These are phyloP conservation scores for Hydrozoanthus tunicans DNA, from an alignment of 64 coral and sea anemone species.

Conservation along the genomic window DNA sequence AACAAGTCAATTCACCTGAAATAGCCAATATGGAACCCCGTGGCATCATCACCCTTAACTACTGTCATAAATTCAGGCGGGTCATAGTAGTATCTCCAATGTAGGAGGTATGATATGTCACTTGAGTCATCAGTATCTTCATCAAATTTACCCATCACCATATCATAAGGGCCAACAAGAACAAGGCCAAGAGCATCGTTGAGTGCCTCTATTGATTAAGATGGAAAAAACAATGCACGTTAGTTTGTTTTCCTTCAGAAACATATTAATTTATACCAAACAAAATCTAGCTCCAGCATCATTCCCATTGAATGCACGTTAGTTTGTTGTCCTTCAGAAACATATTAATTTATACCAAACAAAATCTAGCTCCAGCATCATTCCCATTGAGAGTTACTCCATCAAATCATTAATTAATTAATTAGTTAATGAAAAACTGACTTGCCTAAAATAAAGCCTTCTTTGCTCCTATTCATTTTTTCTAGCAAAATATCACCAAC, in stretches of 20 bases:
- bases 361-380: no score
- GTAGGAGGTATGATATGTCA: slow-evolving; percentile 69
- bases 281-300: no score
- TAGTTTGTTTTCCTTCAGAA: no score
- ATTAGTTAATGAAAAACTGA: no score
- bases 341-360: no score
- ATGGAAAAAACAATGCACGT: neutral
- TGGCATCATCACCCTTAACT: slow-evolving; percentile 67
- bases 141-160: slow-evolving; percentile 71
- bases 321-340: no score
- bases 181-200: slow-evolving; percentile 57
- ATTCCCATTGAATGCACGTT: neutral
- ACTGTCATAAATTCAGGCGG: slow-evolving; percentile 97
- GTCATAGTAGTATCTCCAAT: slow-evolving; percentile 94
- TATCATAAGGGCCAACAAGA: slow-evolving; percentile 94
- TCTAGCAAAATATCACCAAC: no score
- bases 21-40: slow-evolving; percentile 92
- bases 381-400: no score
- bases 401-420: no score
- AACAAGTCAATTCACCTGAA: slow-evolving; percentile 63
- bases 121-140: slow-evolving; percentile 34
- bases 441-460: no score
- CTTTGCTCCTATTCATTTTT: no score
- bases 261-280: no score
- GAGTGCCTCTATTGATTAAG: slow-evolving; percentile 68